Base-by-base conservation (phyloP, 2,888 invertebrate species). In the Allygus modestus region DNA sequence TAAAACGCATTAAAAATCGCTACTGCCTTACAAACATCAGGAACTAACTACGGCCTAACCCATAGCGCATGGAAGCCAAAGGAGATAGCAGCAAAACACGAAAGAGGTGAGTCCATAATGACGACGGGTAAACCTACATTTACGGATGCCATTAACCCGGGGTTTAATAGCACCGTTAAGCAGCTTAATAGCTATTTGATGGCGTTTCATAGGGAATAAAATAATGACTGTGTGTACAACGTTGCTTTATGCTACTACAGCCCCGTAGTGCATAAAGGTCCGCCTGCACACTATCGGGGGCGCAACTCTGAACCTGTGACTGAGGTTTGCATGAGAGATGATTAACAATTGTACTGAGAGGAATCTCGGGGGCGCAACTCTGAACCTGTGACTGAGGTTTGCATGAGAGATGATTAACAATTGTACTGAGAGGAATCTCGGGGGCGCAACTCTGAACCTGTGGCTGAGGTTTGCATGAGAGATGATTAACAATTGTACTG, bases 221-320 rank as follows among this genome's bases (percentile, higher is more conserved):
- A 79, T 79, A 79, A 79, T 79, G 79, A 79, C 79, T 79, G 58
- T 79, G 51, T 79, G 58, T 58, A 79, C 79, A 79, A 58, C 28
- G 58, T 79, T 79, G 79, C 37, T 51, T 73, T 77, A 77, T 51
- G 77, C 77, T 41, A 71, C 71, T 71, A 71, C 69, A 15, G 73
- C 73, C 12, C 17, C 2, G 69, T 33, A 37, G 31, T 69, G 73
- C 73, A 28, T 65, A 15, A 65, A 65, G 28, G 65, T 9, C 58
- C 17, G 46, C 37, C 11, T 37, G 37, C 37, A 37, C 37, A 4
- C 37, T 11, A 37, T 11, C 11, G 4, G 37, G 4, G 7, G 11
- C 11, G 11, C 37, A 37, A 37, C 37, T 7, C 11, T 37, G 37
- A 11, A n/a, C n/a, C n/a, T n/a, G n/a, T n/a, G 37, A 37, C 37